These are phyloP conservation scores for Callitettix versicolor DNA, from an alignment of 1,140 invertebrate species.

Conservation along the genomic window DNA sequence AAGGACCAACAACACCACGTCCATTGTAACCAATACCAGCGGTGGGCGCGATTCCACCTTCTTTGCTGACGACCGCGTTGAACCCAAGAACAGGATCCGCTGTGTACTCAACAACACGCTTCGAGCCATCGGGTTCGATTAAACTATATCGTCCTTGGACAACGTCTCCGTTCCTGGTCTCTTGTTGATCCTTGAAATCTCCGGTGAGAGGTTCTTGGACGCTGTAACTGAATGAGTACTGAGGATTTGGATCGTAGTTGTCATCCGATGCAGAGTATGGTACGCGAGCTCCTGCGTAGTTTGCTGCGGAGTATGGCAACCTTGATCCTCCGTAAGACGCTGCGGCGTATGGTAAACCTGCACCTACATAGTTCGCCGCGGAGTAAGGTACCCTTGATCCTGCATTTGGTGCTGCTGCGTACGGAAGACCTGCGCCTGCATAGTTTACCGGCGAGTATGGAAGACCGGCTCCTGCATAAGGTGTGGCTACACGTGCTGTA, in stretches of 20 bases:
- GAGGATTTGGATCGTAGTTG: conserved; percentile 24
- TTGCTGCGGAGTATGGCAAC: no score
- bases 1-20: no score
- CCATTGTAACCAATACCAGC: neutral
- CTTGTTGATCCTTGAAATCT: conserved; percentile 40
- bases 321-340: no score
- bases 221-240: conserved; percentile 40
- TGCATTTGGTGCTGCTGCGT: conserved; percentile 14
- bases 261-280: conserved; percentile 21
- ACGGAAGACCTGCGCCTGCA: neutral
- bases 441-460: neutral
- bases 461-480: no score
- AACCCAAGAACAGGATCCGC: conserved; percentile 46
- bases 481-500: neutral
- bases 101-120: conserved; percentile 44
- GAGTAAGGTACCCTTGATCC: neutral
- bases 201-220: conserved; percentile 40
- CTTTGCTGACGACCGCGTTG: conserved; percentile 39
- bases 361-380: neutral
- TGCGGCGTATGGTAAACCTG: no score
- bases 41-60: neutral
- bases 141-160: conserved; percentile 42
- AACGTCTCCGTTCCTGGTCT: conserved; percentile 39
- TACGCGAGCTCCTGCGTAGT: no score
- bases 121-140: conserved; percentile 45